Conservation (phyloP, 2,797 vertebrate species). For the Trematomus bernacchii region DNA sequence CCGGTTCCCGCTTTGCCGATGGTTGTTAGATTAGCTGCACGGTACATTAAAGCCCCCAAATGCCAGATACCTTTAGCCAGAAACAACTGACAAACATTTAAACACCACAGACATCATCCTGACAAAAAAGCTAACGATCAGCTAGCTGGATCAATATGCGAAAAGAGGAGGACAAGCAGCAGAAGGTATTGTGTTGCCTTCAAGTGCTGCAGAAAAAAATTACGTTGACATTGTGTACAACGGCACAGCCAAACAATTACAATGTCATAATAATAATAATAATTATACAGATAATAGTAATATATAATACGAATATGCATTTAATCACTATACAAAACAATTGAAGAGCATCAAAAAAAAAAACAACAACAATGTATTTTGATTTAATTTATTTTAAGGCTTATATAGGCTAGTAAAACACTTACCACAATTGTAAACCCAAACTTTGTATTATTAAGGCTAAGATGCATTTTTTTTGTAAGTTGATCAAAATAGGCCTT, state of each 20-base stretch:
- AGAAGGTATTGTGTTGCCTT: constrained; percentile 50
- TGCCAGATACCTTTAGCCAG: constrained; percentile 77
- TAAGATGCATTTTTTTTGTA: too few species aligned
- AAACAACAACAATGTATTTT: not conserved
- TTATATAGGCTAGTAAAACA: too few species aligned
- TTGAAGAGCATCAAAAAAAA: not conserved
- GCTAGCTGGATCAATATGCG: constrained; percentile 64
- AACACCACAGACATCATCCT: constrained; percentile 77
- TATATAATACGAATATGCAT: too few species aligned
- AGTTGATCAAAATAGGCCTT: not conserved
- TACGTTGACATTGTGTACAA: fast-evolving
- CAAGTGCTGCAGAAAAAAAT: not conserved
- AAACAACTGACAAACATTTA: constrained; percentile 76
- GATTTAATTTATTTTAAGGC: too few species aligned
- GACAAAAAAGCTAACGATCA: constrained; percentile 69
- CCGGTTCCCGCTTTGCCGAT: constrained; percentile 88
- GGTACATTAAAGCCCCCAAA: constrained; percentile 87
- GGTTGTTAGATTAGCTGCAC: constrained; percentile 85
- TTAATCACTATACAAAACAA: too few species aligned
- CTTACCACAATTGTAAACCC: too few species aligned
- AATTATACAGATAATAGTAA: too few species aligned
- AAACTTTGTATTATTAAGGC: not conserved
- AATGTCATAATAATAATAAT: not conserved
- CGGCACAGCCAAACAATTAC: not conserved
- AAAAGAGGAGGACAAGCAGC: constrained; percentile 56